Conservation (phyloP, 2,888 invertebrate genomes). For the Chrysodeixis includens region DNA sequence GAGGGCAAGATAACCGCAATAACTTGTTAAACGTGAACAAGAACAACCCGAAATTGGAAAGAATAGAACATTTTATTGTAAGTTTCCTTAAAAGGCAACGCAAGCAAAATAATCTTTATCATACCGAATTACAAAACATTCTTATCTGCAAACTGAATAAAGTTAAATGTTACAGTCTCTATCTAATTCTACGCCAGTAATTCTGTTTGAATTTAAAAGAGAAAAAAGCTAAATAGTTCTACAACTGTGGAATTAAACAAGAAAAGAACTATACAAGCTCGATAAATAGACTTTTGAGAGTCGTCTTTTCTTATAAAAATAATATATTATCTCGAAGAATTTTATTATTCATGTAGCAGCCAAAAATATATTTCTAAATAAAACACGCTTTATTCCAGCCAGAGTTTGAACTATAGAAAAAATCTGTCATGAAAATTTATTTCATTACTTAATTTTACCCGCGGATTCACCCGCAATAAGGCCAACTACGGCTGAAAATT, state of each 20-base stretch:
- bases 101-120: not conserved
- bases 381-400: no score
- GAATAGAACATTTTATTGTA: not conserved
- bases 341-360: no score
- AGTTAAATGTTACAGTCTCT: not conserved
- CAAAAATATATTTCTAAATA: no score
- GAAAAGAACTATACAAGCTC: no score
- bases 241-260: not conserved
- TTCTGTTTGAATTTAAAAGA: not conserved
- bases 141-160: not conserved
- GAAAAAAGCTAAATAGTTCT: not conserved
- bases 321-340: no score
- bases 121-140: not conserved
- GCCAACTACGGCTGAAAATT: no score
- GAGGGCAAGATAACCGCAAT: slow-evolving; percentile 3
- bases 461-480: no score
- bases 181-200: not conserved
- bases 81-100: not conserved
- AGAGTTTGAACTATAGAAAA: no score
- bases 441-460: no score
- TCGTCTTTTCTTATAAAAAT: no score
- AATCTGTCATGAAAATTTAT: no score
- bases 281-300: no score
- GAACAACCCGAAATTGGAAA: slow-evolving; percentile 1
- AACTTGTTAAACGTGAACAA: slow-evolving; percentile 6